Evolutionary conservation across 2,888 invertebrate species (phyloP), one percentile per base, ranked within the genome.

Genomic region (Drosophila nigritarsus): DNA sequence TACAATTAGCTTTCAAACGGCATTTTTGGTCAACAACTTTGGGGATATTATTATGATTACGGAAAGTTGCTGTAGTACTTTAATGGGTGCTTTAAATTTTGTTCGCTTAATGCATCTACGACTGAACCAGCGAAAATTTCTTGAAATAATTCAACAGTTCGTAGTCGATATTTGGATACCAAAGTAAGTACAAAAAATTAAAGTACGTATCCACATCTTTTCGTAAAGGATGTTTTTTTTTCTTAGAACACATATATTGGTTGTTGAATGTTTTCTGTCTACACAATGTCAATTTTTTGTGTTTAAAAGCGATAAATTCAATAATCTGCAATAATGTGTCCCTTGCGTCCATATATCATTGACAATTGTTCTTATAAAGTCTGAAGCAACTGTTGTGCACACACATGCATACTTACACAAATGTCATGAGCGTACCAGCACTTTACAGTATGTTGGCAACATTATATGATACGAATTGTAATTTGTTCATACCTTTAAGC

Each of bases 11-110:
- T 92, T 91, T 76, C 92, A 93, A 77, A 85, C 90, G 1, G 81
- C 82, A 3, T 93, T 92, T 83, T 73, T 93, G 59, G 34, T 91
- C 2, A 78, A 79, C 34, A 89, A 91, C 20, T 83, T 93, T 13
- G 89, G 89, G 5, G 91, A 93, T 78, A 92, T 93, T 15, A 80
- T 92, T 15, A 91, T 91, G 73, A 90, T 91, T 0, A 92, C 93
- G 2, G 93, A 93, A 69, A 93, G 92, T 70, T 92, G 93, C 54
- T 93, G 93, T 65, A 92, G 92, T 2, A 92, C 93, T 7, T 90
- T 93, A 58, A 93, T 93, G 93, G 93, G 93, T 0, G 71, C 86
- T 0, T 80, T 93, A 3, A 93, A 92, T 71, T 91, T 93, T 58
- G 77, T 93, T 11, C 88, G 93, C 13, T 74, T 93, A 42, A 63